Percentiles rank a stretch among this genome's conserved stretches.
These are phyloP conservation scores for Chionoecetes opilio DNA, from an alignment of 1,140 invertebrate species.

Conservation along the genomic window DNA sequence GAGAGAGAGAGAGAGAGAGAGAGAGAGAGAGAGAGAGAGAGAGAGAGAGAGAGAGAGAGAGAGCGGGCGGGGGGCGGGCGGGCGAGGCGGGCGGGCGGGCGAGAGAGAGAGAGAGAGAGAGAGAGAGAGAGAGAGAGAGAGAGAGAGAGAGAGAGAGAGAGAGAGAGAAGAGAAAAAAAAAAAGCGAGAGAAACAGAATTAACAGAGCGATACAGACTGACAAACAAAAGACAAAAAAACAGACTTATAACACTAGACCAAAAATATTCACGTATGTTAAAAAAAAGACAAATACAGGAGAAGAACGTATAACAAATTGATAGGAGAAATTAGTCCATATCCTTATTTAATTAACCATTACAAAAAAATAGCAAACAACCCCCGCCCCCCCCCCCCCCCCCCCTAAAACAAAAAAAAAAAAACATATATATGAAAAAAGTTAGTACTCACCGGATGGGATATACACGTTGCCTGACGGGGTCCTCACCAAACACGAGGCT, in stretches of 20 bases:
- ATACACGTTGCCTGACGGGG: slow-evolving; percentile 73
- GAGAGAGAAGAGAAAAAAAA: not conserved
- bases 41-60: slow-evolving; percentile 22
- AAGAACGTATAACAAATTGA: too few species aligned
- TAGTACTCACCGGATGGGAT: slow-evolving; percentile 72
- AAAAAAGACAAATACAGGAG: too few species aligned
- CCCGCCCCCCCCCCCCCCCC: too few species aligned
- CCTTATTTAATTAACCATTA: too few species aligned
- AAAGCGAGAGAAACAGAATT: not conserved
- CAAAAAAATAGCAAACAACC: not conserved
- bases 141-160: slow-evolving; percentile 20
- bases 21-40: not conserved
- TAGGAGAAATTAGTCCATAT: too few species aligned
- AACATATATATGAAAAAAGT: not conserved
- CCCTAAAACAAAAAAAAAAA: too few species aligned
- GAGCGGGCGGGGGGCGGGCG: not conserved
- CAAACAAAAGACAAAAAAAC: too few species aligned
- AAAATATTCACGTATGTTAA: too few species aligned
- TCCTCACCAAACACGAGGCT: slow-evolving; percentile 71
- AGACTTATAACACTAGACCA: too few species aligned
- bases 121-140: not conserved
- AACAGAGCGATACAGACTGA: too few species aligned
- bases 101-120: not conserved
- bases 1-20: not conserved
- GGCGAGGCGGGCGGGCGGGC: not conserved